Percentiles rank a stretch among this genome's conserved stretches.
phyloP scores from a whole-genome alignment of 2,113 vertebrate species.

The Myxocyprinus asiaticus region DNA sequence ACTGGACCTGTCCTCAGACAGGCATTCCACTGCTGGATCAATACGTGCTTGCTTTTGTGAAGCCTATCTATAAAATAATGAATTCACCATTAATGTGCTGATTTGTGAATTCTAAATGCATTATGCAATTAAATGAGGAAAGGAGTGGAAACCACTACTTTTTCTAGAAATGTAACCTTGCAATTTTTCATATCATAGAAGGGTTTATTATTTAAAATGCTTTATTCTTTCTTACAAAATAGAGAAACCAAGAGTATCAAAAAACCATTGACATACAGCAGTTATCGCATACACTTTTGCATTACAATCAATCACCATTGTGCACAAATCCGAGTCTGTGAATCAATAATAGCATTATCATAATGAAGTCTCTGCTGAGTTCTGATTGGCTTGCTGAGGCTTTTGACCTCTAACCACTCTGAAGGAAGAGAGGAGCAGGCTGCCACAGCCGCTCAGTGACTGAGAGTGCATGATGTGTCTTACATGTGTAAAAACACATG shows the following conservation, averaged over 20 bases:
- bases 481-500: not conserved
- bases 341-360: slow-evolving; percentile 42
- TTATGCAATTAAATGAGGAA: slow-evolving; percentile 7
- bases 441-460: not conserved
- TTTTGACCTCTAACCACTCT: slow-evolving; percentile 44
- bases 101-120: slow-evolving; percentile 16
- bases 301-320: slow-evolving; percentile 18
- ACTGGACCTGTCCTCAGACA: slow-evolving; percentile 16
- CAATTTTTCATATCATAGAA: not conserved
- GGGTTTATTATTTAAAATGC: slow-evolving; percentile 15
- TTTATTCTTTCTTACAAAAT: not conserved
- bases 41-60: slow-evolving; percentile 25
- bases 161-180: not conserved
- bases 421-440: slow-evolving; percentile 11
- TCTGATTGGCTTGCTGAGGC: slow-evolving; percentile 39
- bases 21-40: slow-evolving; percentile 35
- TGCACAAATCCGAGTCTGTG: slow-evolving; percentile 35
- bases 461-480: not conserved
- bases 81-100: not conserved
- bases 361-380: slow-evolving; percentile 35
- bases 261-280: not conserved
- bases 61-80: not conserved
- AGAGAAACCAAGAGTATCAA: slow-evolving; percentile 16
- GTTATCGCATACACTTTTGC: slow-evolving; percentile 7
- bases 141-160: not conserved